Base-by-base conservation (phyloP, 2,797 vertebrate species). In the Yasuhikotakia modesta region DNA sequence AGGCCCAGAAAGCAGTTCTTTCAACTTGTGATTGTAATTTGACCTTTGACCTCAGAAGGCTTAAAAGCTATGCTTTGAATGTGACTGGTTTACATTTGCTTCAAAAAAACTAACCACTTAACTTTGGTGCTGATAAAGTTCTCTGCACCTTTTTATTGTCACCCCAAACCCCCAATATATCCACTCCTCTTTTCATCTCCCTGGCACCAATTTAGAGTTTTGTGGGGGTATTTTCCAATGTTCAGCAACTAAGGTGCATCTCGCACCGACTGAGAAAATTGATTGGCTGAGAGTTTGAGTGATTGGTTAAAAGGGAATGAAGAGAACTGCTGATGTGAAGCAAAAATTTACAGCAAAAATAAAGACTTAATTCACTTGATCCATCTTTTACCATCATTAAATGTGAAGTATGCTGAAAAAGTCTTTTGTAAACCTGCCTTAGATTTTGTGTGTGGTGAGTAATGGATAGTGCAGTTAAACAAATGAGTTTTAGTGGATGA, bases 161-260 rank as follows among this genome's bases (percentile, higher is more conserved):
- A n/a, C 35, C 14, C 1, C 19, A 19, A 5, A 74, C 87, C 88
- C 68, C 7, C 73, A 2, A 2, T 2, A 27, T 27, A 27, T 27
- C 70, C 52, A 45, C 11, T 66, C 61, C 66, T 53, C 50, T 30
- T 2, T 7, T 61, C 53, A 57, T 45, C 46, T 30, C 46, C 16
- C 43, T 61, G 76, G 27, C 24, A 0, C 39, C 45, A 27, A 61
- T 81, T 76, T 57, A 58, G 21, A 50, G 12, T 73, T 71, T 55
- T 60, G 1, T 55, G 61, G 70, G 69, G 57, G 30, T 68, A 12
- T 24, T 78, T 60, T 65, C 53, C 30, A 11, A 58, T 14, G 46
- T 79, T 52, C 57, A 82, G 70, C 30, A 69, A 24, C 32, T 65
- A 43, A 17, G 58, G n/a, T n/a, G n/a, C 55, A 32, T n/a, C 21